These are phyloP conservation scores for Eidolon helvum DNA, from an alignment of 2,113 vertebrate genomes.

Conservation along the genomic window DNA sequence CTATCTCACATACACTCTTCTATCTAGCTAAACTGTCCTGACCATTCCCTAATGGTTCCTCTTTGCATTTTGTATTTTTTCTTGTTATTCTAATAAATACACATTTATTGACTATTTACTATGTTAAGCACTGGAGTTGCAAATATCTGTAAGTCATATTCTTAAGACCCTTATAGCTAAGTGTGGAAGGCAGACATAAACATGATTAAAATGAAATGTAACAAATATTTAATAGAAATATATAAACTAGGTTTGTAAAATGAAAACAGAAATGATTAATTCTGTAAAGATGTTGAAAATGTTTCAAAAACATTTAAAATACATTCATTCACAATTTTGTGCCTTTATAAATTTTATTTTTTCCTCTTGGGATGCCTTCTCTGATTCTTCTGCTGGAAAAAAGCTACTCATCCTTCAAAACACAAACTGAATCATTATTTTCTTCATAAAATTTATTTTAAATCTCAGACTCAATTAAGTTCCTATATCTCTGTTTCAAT, in stretches of 20 bases:
- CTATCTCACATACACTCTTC: background rate
- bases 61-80: background rate
- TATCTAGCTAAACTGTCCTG: background rate
- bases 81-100: background rate
- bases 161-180: background rate
- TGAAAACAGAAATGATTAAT: background rate
- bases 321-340: background rate
- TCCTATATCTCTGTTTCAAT: background rate
- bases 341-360: background rate
- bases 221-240: background rate
- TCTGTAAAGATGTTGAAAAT: background rate
- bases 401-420: background rate
- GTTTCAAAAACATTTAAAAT: background rate
- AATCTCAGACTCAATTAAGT: background rate
- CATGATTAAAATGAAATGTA: background rate
- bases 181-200: background rate
- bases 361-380: background rate
- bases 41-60: background rate
- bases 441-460: background rate
- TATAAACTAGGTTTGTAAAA: background rate
- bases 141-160: background rate
- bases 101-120: background rate
- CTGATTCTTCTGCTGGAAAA: background rate
- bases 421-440: background rate
- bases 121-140: background rate